phyloP scores from a whole-genome alignment of 2,888 invertebrate species.

The Epsilonema sp. region DNA sequence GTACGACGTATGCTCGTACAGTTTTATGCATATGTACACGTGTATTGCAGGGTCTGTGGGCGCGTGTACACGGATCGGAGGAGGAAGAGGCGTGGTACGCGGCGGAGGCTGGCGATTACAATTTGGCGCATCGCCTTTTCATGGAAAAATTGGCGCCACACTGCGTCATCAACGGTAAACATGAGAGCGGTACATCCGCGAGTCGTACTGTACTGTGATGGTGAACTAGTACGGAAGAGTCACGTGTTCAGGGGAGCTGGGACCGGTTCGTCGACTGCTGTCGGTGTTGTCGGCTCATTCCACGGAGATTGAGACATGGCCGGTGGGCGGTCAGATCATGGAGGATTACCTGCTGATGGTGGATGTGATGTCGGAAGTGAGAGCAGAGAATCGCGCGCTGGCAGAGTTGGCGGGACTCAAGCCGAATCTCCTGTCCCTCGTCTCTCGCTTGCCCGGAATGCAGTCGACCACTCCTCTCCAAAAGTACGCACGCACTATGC shows the following conservation, averaged over 20 bases:
- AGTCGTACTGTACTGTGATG: not conserved
- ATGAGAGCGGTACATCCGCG: no score
- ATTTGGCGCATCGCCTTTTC: not conserved
- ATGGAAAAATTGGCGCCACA: not conserved
- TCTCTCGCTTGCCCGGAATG: not conserved
- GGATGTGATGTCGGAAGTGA: not conserved
- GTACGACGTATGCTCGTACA: no score
- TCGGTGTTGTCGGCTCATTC: not conserved
- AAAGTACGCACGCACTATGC: no score
- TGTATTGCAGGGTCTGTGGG: not conserved
- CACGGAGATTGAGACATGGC: slow-evolving; percentile 36
- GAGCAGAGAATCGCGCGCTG: not conserved
- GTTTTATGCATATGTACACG: no score
- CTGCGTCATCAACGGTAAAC: not conserved
- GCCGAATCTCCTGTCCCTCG: not conserved
- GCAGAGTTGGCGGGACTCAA: not conserved
- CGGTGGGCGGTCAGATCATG: slow-evolving; percentile 48
- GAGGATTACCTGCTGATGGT: slow-evolving; percentile 43
- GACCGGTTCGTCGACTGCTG: not conserved
- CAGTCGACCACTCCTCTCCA: not conserved
- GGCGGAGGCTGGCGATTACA: not conserved
- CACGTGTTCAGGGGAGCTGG: not conserved
- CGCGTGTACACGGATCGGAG: not conserved
- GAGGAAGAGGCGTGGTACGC: not conserved
- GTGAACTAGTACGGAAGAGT: not conserved